Conservation (phyloP, 2,113 vertebrate genomes). For the Propithecus coquereli region DNA sequence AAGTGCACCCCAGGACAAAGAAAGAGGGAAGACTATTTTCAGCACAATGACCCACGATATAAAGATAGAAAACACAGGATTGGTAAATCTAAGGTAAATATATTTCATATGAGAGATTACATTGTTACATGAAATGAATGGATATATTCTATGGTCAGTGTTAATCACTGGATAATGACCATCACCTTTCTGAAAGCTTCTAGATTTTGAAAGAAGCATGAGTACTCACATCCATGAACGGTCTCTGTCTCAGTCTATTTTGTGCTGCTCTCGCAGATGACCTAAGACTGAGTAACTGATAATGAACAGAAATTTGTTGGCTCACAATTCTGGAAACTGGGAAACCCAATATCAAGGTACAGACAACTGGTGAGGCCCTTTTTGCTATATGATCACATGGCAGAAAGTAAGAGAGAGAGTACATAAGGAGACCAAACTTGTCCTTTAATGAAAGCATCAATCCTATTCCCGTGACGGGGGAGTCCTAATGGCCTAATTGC, state of each 20-base stretch:
- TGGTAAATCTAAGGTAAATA: not conserved
- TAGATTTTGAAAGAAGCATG: not conserved
- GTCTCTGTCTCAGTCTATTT: not conserved
- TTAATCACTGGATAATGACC: not conserved
- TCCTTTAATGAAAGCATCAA: not conserved
- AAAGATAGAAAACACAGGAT: not conserved
- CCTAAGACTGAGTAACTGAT: not conserved
- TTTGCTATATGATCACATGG: too few relatives aligned
- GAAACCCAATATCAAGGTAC: too few relatives aligned
- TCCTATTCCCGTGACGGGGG: too few relatives aligned
- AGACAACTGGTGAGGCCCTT: too few relatives aligned
- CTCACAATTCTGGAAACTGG: not conserved
- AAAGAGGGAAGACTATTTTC: not conserved
- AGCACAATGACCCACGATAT: not conserved
- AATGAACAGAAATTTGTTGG: not conserved
- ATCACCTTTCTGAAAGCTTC: not conserved
- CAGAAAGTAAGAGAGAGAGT: not conserved
- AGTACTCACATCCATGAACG: not conserved
- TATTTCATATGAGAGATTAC: not conserved
- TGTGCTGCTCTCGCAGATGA: not conserved
- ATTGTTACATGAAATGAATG: not conserved
- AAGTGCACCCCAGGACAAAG: rapidly evolving
- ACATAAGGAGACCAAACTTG: not conserved
- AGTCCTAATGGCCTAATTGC: not conserved
- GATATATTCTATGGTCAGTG: not conserved